Base-by-base conservation (phyloP, 1,140 invertebrate genomes). In the Saccostrea echinata region DNA sequence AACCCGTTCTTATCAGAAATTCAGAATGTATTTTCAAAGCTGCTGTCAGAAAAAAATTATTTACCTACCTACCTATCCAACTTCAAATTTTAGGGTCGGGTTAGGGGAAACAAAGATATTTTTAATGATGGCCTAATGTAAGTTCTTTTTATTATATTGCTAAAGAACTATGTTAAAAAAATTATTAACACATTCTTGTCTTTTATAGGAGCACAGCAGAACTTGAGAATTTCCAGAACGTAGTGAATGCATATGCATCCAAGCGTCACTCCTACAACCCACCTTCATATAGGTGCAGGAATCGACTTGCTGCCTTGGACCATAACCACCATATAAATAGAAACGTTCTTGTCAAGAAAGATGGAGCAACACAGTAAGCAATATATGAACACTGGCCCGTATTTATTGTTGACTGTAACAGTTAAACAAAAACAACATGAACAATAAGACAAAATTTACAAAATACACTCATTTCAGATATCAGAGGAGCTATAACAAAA, bases 201-300 rank as follows among this genome's bases (percentile, higher is more conserved):
- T 33, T 35, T 88, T 88, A 55, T 35, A 88, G 55, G 86, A 87
- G 55, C n/a, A n/a, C n/a, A n/a, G n/a, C n/a, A n/a, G n/a, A n/a
- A n/a, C n/a, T n/a, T n/a, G n/a, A n/a, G n/a, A 84, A 88, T 84
- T 88, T 88, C 24, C 86, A 88, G 35, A 84, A 88, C 9, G 35
- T 84, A 16, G 84, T 88, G 1, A 30, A 84, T 9, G 84, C 61
- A 33, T 84, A 88, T 53, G 86, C 86, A 16, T 71, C 83, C 16
- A 88, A 88, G 61, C 27, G 86, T n/a, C 33, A 53, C 84, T 83
- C 81, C 0, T 87, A 64, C 43, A 61, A 35, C 12, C 86, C 80
- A 30, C 81, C 86, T 2, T n/a, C 27, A 21, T 85, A 85, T 27
- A 84, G 51, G 51, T 21, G 24, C 21, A 61, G 84, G 24, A 88